phyloP scores from a whole-genome alignment of 2,888 invertebrate species.

The Caenorhabditis wallacei region DNA sequence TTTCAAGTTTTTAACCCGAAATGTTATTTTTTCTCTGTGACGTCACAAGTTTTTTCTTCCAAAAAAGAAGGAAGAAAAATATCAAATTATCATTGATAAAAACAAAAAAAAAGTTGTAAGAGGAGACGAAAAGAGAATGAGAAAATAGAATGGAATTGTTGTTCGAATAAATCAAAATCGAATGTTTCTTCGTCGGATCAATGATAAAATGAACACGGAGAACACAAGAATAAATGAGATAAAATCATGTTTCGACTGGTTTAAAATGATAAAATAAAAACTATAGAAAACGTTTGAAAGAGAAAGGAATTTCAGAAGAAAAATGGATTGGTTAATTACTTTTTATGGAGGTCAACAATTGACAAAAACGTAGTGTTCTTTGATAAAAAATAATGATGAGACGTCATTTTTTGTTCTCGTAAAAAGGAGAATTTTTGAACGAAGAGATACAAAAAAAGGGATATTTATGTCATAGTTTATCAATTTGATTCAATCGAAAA shows the following conservation, averaged over 20 bases:
- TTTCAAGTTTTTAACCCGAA: conserved; percentile 16
- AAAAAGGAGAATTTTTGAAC: background rate
- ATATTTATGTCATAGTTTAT: background rate
- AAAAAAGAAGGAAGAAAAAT: conserved; percentile 14
- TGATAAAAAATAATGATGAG: conserved; percentile 8
- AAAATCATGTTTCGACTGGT: conserved; percentile 17
- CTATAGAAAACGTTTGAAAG: background rate
- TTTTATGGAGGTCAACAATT: conserved; percentile 20
- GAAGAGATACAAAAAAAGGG: background rate
- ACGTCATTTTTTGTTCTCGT: background rate
- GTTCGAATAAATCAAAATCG: conserved; percentile 37
- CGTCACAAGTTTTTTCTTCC: background rate
- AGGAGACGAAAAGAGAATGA: conserved; percentile 8
- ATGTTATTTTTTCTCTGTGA: conserved; percentile 7
- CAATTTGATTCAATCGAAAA: too few species aligned
- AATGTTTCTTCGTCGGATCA: conserved; percentile 28
- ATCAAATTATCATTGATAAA: conserved; percentile 38
- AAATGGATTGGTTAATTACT: too few species aligned
- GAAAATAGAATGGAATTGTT: conserved; percentile 13
- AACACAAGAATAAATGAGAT: conserved; percentile 26
- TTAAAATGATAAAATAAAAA: conserved; percentile 12
- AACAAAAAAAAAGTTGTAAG: conserved; percentile 22
- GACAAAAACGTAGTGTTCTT: background rate
- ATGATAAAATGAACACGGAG: conserved; percentile 33
- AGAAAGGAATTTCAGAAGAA: conserved; percentile 10